phyloP scores from a whole-genome alignment of 2,888 invertebrate genomes.

The Sylvicola cinctus region DNA sequence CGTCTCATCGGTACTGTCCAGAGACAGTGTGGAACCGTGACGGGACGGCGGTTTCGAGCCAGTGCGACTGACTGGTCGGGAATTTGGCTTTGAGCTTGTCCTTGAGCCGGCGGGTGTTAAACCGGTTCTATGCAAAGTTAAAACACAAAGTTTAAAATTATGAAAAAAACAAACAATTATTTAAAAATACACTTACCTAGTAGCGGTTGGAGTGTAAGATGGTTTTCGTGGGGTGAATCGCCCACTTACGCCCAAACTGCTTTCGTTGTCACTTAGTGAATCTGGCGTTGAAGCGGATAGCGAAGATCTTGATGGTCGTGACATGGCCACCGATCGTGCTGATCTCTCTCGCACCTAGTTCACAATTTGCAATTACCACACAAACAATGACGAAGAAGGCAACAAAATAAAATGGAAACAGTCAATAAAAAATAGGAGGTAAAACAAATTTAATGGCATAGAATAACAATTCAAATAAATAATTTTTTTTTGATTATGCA shows the following conservation, averaged over 20 bases:
- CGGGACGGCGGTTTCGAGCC: constrained; percentile 85
- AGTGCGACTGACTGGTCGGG: constrained; percentile 64
- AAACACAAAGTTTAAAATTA: background rate
- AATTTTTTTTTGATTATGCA: background rate
- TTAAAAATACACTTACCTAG: too few species aligned
- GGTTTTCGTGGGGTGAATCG: constrained; percentile 45
- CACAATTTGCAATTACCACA: constrained; percentile 1
- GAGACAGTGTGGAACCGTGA: constrained; percentile 77
- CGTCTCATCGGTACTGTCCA: constrained; percentile 65
- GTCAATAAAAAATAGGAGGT: too few species aligned
- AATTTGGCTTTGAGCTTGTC: constrained; percentile 58
- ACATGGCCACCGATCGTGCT: constrained; percentile 79
- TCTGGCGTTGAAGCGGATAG: constrained; percentile 76
- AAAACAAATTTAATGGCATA: background rate
- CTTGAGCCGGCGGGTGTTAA: constrained; percentile 57
- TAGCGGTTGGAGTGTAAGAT: constrained; percentile 20
- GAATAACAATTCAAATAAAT: background rate
- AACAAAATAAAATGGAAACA: too few species aligned
- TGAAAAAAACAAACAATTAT: constrained; percentile 2
- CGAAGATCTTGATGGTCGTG: constrained; percentile 53
- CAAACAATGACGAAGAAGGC: too few species aligned
- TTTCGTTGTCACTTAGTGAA: constrained; percentile 73
- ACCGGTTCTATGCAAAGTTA: constrained; percentile 26
- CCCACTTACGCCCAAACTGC: constrained; percentile 46
- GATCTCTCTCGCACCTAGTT: constrained; percentile 80